A percentile compares a stretch with the other conserved stretches of the same genome.
These are phyloP conservation scores for Noctuana brunneofusca DNA, from an alignment of 2,888 invertebrate species.

Conservation along the genomic window DNA sequence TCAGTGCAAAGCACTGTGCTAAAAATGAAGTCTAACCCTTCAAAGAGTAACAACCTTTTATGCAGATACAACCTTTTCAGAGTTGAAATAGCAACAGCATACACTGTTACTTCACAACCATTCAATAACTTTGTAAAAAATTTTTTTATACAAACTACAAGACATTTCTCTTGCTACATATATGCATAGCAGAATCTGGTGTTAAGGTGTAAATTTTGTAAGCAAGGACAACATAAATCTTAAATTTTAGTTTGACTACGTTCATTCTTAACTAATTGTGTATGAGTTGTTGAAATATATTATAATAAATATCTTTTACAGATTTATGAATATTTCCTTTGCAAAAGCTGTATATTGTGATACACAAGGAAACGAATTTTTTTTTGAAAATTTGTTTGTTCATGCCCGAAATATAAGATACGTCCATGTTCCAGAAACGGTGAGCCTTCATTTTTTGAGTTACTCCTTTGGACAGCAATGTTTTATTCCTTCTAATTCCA, in stretches of 20 bases:
- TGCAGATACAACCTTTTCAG: background rate
- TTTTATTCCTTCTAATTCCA: slow-evolving; percentile 22
- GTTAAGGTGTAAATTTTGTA: no score
- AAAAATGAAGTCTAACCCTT: background rate
- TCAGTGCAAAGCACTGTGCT: background rate
- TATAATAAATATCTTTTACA: slow-evolving; percentile 53
- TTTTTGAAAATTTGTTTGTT: slow-evolving; percentile 85
- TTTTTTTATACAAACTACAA: background rate
- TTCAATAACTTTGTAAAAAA: background rate
- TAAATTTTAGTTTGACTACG: no score
- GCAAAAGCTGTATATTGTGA: slow-evolving; percentile 85
- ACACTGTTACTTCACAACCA: background rate
- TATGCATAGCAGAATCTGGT: no score
- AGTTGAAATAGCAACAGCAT: background rate
- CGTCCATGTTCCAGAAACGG: slow-evolving; percentile 85
- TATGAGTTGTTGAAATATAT: background rate
- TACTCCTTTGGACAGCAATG: slow-evolving; percentile 10
- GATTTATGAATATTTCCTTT: slow-evolving; percentile 87
- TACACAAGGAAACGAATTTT: slow-evolving; percentile 82
- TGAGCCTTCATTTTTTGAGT: slow-evolving; percentile 47
- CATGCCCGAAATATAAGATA: slow-evolving; percentile 86
- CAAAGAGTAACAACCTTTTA: background rate
- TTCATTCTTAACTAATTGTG: no score
- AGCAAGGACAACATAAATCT: no score
- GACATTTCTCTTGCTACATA: no score